These are phyloP conservation scores for Lycaon pictus DNA, from an alignment of 2,113 vertebrate species.

Conservation along the genomic window DNA sequence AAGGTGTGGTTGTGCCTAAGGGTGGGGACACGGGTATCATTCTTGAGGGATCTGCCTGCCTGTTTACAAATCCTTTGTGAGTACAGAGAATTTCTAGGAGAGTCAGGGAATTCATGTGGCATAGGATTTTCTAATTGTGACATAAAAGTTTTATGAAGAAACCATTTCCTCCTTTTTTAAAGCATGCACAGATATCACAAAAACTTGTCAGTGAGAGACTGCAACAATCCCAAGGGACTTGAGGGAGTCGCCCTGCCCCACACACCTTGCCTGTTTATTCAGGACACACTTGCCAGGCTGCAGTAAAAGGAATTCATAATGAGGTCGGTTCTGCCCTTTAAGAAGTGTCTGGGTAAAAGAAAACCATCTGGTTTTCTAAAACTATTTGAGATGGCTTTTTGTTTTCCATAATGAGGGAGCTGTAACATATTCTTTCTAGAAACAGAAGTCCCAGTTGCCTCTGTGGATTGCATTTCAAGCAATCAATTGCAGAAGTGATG, in stretches of 20 bases:
- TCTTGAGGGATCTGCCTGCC: background rate
- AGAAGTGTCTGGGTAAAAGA: constrained; percentile 85
- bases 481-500: constrained; percentile 81
- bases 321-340: constrained; percentile 62
- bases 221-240: constrained; percentile 88
- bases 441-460: constrained; percentile 82
- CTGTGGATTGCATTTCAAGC: constrained; percentile 86
- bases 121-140: background rate
- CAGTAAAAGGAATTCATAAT: constrained; percentile 73
- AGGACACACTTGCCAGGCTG: constrained; percentile 82
- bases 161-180: constrained; percentile 73
- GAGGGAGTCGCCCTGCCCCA: constrained; percentile 85
- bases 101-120: background rate
- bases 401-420: constrained; percentile 85
- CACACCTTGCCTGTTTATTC: constrained; percentile 69
- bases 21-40: background rate
- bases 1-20: constrained; percentile 4
- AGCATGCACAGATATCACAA: constrained; percentile 83
- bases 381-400: constrained; percentile 85
- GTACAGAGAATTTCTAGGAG: constrained; percentile 23
- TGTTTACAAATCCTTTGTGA: constrained; percentile 39
- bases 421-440: constrained; percentile 83
- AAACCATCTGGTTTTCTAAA: constrained; percentile 83
- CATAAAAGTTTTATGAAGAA: constrained; percentile 54
- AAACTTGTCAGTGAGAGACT: constrained; percentile 87